Conservation (phyloP, 2,888 invertebrate species). For the Campaea margaritaria region DNA sequence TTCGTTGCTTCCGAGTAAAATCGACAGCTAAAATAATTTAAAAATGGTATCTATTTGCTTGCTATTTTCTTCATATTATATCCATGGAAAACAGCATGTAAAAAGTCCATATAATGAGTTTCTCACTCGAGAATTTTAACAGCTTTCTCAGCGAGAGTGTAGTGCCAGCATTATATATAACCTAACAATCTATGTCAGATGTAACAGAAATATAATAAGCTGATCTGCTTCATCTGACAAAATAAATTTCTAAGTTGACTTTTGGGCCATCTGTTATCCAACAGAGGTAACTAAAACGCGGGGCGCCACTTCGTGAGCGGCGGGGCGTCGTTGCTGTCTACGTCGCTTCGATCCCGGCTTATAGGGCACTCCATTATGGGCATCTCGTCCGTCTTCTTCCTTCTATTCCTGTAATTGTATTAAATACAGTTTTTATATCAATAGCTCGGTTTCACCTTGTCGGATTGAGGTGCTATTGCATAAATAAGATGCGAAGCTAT, state of each 20-base stretch:
- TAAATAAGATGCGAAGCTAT: too few relatives aligned
- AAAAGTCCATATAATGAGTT: too few relatives aligned
- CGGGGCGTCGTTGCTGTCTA: conserved; percentile 34
- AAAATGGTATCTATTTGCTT: too few relatives aligned
- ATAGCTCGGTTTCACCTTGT: not conserved
- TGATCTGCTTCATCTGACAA: not conserved
- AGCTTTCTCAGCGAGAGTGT: too few relatives aligned
- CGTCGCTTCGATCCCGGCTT: conserved; percentile 24
- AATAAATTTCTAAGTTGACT: not conserved
- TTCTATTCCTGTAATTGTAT: conserved; percentile 51
- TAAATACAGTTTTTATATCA: not conserved
- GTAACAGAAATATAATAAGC: not conserved
- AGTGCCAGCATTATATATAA: not conserved
- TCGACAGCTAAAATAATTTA: too few relatives aligned
- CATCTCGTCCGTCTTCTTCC: conserved; percentile 51
- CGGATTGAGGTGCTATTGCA: too few relatives aligned
- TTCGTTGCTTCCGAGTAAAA: too few relatives aligned
- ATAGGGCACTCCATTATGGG: conserved; percentile 39
- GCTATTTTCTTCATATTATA: too few relatives aligned
- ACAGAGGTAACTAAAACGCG: conserved; percentile 19
- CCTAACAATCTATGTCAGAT: not conserved
- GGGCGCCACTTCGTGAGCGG: conserved; percentile 35
- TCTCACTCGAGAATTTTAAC: too few relatives aligned
- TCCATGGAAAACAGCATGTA: too few relatives aligned
- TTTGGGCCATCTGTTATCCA: conserved; percentile 5